Evolutionary conservation across 2,113 vertebrate genomes (phyloP), one percentile per base, ranked within the genome.

Genomic region (Rhipidura dahli): DNA sequence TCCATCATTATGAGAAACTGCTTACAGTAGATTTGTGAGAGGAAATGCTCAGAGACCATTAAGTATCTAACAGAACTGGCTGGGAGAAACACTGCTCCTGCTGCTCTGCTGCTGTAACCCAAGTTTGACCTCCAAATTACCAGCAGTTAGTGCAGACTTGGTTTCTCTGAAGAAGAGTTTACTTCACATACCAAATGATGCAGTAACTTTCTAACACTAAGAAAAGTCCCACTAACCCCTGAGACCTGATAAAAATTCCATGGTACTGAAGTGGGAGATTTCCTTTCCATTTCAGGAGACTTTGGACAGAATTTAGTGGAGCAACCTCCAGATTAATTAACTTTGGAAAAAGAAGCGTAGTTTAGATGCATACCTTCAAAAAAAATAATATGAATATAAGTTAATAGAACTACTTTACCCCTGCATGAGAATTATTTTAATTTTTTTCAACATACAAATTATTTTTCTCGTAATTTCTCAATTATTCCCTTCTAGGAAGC

Each of bases 201-300:
- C 15, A 40, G 42, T 37, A 15, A 8, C 47, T 78, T 88, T 78
- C 13, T 47, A 40, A 65, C 11, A 15, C 14, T 56, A 33, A 53
- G 11, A 81, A 54, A 77, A 49, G 11, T 66, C 13, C 8, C 10
- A 31, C 8, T 7, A 31, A 30, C 2, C 1, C 8, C 28, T 50
- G 17, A 65, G 27, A 31, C 15, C 8, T 49, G 37, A 49, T 44
- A 63, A 61, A 61, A 33, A 40, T 60, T 30, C 16, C 28, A 9
- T 9, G 3, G 4, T 53, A 26, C 6, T 54, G 13, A 26, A 13
- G 4, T 31, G 5, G 15, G 4, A 73, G 2, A 0, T 79, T 92
- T 70, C 47, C 11, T 65, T 75, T 21, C 10, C 4, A 12, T 61
- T 87, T 50, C 39, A 35, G 23, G 19, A 92, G 30, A 49, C 3